Percentiles rank a stretch among this genome's conserved stretches.
phyloP scores from a whole-genome alignment of 2,888 invertebrate genomes.

The Agrenia bidenticulata region DNA sequence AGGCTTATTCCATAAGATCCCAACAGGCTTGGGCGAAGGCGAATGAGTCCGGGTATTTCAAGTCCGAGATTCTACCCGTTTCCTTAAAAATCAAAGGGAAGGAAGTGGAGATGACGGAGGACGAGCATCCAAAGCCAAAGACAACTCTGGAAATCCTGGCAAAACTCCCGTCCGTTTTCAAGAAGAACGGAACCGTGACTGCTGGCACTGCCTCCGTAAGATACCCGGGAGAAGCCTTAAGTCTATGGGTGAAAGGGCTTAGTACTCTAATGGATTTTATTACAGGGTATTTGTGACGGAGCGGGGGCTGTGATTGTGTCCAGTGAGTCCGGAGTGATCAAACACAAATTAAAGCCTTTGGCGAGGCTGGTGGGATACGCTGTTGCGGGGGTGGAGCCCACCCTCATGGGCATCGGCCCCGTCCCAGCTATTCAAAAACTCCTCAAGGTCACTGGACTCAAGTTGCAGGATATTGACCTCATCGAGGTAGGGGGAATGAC shows the following conservation, averaged over 20 bases:
- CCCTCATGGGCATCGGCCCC: conserved; percentile 67
- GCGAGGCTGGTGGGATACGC: conserved; percentile 89
- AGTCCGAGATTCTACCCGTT: conserved; percentile 84
- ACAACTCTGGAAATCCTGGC: conserved; percentile 80
- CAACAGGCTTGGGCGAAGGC: conserved; percentile 87
- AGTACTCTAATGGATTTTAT: too few species aligned
- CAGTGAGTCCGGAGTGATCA: conserved; percentile 82
- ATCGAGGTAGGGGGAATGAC: conserved; percentile 71
- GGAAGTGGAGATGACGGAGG: conserved; percentile 73
- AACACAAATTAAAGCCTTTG: conserved; percentile 78
- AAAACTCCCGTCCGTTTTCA: conserved; percentile 86
- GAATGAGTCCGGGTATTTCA: conserved; percentile 83
- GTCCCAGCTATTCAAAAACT: conserved; percentile 88
- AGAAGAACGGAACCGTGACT: conserved; percentile 90
- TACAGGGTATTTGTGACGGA: conserved; percentile 98
- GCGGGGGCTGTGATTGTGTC: conserved; percentile 89
- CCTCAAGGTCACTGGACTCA: conserved; percentile 74
- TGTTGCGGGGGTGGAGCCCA: conserved; percentile 93
- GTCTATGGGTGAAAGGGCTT: too few species aligned
- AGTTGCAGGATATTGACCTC: conserved; percentile 83
- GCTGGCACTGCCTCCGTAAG: conserved; percentile 91
- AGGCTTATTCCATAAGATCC: conserved; percentile 79
- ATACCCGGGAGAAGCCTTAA: conserved; percentile 39
- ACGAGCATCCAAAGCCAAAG: conserved; percentile 91
- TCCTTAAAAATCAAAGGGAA: conserved; percentile 80